Evolutionary conservation across 2,888 invertebrate genomes (phyloP).

Genomic region (Tenthredo distinguenda): DNA sequence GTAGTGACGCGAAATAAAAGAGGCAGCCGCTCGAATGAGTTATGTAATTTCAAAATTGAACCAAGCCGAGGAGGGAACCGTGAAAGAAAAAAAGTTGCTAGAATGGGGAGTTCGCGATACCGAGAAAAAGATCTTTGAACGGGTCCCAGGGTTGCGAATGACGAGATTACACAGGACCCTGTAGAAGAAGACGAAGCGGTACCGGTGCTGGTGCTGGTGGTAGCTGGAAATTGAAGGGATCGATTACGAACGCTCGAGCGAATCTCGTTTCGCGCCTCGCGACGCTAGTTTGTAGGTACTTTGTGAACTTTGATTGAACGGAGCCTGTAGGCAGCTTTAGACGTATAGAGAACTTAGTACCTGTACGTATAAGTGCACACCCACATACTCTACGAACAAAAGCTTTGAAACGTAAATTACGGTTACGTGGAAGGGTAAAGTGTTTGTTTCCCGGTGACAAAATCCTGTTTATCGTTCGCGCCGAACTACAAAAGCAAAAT

Average conservation of each 20-base stretch:
- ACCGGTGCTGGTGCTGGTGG: neutral
- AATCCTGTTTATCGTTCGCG: neutral
- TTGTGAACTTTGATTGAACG: constrained; percentile 46
- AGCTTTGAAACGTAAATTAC: constrained; percentile 38
- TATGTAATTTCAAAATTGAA: constrained; percentile 32
- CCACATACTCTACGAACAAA: neutral
- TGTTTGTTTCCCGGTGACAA: constrained; percentile 18
- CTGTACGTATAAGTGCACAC: neutral
- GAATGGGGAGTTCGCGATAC: neutral
- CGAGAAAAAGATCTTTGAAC: constrained; percentile 17
- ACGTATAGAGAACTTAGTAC: neutral
- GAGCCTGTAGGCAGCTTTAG: neutral
- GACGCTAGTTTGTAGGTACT: constrained; percentile 48
- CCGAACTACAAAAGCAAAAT: neutral
- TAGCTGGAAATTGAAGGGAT: constrained; percentile 30
- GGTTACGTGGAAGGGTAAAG: constrained; percentile 13
- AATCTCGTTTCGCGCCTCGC: constrained; percentile 45
- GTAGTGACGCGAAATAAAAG: constrained; percentile 12
- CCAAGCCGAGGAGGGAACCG: neutral
- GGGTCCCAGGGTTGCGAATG: constrained; percentile 36
- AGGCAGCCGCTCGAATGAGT: constrained; percentile 41
- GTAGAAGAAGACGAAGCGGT: constrained; percentile 2
- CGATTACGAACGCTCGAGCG: constrained; percentile 41
- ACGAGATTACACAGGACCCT: constrained; percentile 31
- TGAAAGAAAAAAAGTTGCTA: constrained; percentile 14